Base-by-base conservation (phyloP, 2,888 invertebrate genomes). In the Diaphora mendica region DNA sequence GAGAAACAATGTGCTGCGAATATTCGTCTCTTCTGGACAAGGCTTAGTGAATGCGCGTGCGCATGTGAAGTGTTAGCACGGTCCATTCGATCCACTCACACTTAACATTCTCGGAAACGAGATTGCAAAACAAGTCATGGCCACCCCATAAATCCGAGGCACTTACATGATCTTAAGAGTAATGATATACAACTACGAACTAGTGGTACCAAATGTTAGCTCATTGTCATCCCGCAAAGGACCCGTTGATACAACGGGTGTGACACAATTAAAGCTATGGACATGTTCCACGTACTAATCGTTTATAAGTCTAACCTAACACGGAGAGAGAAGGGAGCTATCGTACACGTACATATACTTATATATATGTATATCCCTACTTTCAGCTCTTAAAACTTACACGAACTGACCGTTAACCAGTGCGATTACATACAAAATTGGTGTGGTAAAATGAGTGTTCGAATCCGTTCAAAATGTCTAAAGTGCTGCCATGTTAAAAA, bases 201-300 rank as follows among this genome's bases (percentile, higher is more conserved):
- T 94, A 94, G 91, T 92, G 93, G 93, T 93, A 93, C 91, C 90
- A 88, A 91, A 91, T 90, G 89, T 91, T 89, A 93, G 93, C 93
- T 93, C 93, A 88, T 90, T 88, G 91, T 91, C 92, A 88, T 88
- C 91, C 92, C 90, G 91, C 88, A 87, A 90, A 87, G 91, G 93
- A 91, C 92, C 94, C 95, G 92, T 94, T 94, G 94, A 95, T 95
- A 94, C 95, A 94, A 95, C 95, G 94, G 94, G 89, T 87, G 92
- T 91, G 94, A 93, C 92, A 94, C 93, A 91, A 92, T 95, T 95
- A 95, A 95, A 95, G 95, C 95, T 95, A 95, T 95, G 95, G 95
- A 95, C 95, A 94, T 94, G 92, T 94, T 93, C 94, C 93, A 94
- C 93, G 85, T 92, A 92, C 93, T 93, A 94, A 91, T 89, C 86